Conservation (phyloP, 2,113 vertebrate species). For the Pelvicachromis taeniatus region DNA sequence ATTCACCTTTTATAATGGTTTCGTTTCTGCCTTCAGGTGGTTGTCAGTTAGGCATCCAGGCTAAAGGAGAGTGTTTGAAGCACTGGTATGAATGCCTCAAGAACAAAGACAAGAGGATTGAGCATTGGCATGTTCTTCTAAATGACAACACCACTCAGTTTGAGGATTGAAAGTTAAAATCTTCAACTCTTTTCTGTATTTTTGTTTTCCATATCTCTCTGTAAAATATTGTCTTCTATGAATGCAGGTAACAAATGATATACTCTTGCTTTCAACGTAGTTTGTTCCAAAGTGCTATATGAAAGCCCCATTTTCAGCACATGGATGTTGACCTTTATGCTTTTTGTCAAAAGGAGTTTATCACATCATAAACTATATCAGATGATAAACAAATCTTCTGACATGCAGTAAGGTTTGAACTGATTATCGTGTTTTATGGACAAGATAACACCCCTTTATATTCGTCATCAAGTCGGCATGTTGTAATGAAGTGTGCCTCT, state of each 20-base stretch:
- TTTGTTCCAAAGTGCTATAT: neutral
- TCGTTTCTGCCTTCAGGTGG: conserved; percentile 61
- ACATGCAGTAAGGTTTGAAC: neutral
- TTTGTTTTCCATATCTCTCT: neutral
- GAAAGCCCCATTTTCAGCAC: neutral
- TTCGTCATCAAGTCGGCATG: neutral
- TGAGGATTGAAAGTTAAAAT: conserved; percentile 46
- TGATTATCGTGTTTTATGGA: neutral
- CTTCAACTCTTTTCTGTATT: neutral
- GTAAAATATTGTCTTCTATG: neutral
- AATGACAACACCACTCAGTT: conserved; percentile 79
- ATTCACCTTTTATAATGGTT: neutral
- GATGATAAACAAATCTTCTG: neutral
- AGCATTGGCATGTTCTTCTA: conserved; percentile 93
- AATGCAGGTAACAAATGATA: neutral
- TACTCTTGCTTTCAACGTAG: neutral
- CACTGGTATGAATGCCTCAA: conserved; percentile 98
- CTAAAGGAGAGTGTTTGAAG: conserved; percentile 93
- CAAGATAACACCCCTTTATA: neutral
- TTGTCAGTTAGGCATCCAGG: conserved; percentile 91
- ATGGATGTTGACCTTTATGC: conserved; percentile 3
- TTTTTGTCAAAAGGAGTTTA: neutral
- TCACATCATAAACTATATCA: neutral
- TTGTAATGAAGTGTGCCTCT: neutral
- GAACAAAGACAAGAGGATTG: conserved; percentile 97